phyloP scores from a whole-genome alignment of 2,888 invertebrate species.

The Mythimna loreyi region DNA sequence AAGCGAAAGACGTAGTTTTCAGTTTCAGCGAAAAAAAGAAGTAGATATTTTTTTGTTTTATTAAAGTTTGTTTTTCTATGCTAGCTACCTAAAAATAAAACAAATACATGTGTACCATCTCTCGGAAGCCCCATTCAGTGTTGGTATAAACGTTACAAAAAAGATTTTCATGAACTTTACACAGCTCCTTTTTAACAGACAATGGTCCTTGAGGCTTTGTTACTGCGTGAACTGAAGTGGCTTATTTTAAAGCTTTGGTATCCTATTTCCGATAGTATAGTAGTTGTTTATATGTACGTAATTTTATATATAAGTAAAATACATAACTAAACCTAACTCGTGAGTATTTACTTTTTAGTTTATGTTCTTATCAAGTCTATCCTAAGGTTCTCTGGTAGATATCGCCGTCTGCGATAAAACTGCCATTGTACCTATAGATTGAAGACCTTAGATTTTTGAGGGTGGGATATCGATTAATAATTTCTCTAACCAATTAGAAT shows the following conservation, averaged over 20 bases:
- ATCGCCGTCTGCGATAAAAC: too few species aligned
- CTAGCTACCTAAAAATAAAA: background rate
- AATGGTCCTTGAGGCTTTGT: conserved; percentile 54
- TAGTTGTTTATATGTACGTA: background rate
- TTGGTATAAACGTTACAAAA: conserved; percentile 30
- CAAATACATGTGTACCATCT: background rate
- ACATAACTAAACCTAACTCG: background rate
- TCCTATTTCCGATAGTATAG: conserved; percentile 27
- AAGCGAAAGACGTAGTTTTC: background rate
- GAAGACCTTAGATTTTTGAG: too few species aligned
- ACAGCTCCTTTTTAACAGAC: conserved; percentile 50
- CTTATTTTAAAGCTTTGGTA: conserved; percentile 31
- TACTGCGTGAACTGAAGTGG: conserved; percentile 36
- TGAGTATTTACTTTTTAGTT: too few species aligned
- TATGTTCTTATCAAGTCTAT: too few species aligned
- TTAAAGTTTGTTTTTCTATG: background rate
- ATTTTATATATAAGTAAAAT: background rate
- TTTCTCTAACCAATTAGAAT: too few species aligned
- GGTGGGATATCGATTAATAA: too few species aligned
- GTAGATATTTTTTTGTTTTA: background rate
- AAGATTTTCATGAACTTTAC: conserved; percentile 50
- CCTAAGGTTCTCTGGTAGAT: too few species aligned
- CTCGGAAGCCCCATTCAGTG: conserved; percentile 26
- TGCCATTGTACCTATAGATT: too few species aligned
- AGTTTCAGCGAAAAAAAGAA: background rate